Conservation (phyloP, 37 sponge, comb jelly and placozoan genomes). For the Ianthella basta region DNA sequence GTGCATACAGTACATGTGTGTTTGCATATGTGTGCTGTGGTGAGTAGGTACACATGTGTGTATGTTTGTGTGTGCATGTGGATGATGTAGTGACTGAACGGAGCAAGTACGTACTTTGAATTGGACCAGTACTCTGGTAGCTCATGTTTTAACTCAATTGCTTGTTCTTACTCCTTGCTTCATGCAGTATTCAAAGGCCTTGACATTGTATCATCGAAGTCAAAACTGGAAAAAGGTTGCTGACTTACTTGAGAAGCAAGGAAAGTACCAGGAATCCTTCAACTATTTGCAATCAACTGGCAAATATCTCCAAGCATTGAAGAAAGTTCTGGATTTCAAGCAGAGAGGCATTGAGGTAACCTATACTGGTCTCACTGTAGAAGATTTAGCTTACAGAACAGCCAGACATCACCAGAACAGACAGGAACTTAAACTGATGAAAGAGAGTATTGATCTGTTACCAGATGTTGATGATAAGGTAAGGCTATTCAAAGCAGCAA, state of each 20-base stretch:
- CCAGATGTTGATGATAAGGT: conserved; percentile 1
- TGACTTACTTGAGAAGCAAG: conserved; percentile 16
- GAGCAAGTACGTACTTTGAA: too few species aligned
- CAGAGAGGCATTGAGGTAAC: background rate
- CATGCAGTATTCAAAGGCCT: conserved; percentile 51
- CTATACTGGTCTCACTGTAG: conserved; percentile 8
- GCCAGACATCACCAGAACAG: conserved; percentile 47
- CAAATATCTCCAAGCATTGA: conserved; percentile 28
- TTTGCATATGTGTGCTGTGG: too few species aligned
- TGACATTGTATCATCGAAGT: conserved; percentile 33
- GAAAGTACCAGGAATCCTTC: conserved; percentile 37
- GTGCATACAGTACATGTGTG: too few species aligned
- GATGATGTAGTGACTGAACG: too few species aligned
- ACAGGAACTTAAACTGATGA: conserved; percentile 29
- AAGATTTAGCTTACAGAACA: conserved; percentile 43
- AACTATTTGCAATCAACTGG: background rate
- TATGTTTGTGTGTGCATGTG: too few species aligned
- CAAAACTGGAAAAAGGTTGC: conserved; percentile 40
- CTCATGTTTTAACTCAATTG: too few species aligned
- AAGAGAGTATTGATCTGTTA: background rate
- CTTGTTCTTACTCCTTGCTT: too few species aligned
- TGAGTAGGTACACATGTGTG: too few species aligned
- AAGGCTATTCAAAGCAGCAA: background rate
- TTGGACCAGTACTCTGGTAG: too few species aligned
- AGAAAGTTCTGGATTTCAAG: conserved; percentile 31